phyloP scores from a whole-genome alignment of 2,888 invertebrate species.

The Lasioglossum oenotherae region DNA sequence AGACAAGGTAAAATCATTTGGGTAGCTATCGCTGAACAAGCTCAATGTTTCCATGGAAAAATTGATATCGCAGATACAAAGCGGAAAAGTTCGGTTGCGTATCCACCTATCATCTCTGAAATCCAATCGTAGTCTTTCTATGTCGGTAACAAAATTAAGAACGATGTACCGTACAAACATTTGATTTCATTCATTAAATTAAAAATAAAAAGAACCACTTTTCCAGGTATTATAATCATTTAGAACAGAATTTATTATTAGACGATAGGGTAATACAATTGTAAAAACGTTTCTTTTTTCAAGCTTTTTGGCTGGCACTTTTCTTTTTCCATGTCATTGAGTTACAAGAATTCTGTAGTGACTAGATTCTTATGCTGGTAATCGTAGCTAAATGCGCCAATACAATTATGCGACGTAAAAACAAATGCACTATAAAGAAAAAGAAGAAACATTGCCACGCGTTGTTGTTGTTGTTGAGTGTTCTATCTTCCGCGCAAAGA shows the following conservation, averaged over 20 bases:
- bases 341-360: conserved; percentile 70
- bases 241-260: conserved; percentile 11
- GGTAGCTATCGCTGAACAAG: conserved; percentile 50
- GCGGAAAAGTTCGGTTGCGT: conserved; percentile 23
- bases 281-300: conserved; percentile 14
- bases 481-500: conserved; percentile 8
- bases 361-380: conserved; percentile 76
- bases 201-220: background rate
- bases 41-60: conserved; percentile 53
- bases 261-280: conserved; percentile 38
- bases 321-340: conserved; percentile 57
- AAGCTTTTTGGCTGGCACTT: conserved; percentile 25
- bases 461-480: background rate
- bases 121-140: background rate
- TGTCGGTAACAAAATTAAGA: conserved; percentile 1
- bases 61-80: conserved; percentile 1
- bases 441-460: conserved; percentile 1
- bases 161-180: conserved; percentile 6
- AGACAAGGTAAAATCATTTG: conserved; percentile 58
- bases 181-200: background rate
- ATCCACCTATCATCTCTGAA: conserved; percentile 31
- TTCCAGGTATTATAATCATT: background rate
- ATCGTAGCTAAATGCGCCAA: conserved; percentile 50
- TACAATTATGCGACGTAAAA: conserved; percentile 21
- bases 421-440: conserved; percentile 14